A percentile compares a stretch with the other conserved stretches of the same genome.
Evolutionary conservation across 2,113 vertebrate genomes (phyloP).

Genomic region (Albula goreensis): DNA sequence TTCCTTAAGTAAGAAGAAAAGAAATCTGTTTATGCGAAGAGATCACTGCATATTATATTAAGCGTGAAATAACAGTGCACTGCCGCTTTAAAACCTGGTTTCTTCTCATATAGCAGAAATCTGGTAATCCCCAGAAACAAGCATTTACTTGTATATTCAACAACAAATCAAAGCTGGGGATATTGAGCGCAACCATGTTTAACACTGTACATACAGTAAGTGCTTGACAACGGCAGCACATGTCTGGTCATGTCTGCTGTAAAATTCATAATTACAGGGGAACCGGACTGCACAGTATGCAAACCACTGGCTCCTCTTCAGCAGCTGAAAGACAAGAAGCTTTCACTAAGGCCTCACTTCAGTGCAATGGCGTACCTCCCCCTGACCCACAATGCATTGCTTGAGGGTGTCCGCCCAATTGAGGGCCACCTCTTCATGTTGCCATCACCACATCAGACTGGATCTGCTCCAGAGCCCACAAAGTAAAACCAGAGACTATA

Average conservation of each 20-base stretch:
- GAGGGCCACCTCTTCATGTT: constrained; percentile 4
- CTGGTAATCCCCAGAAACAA: constrained; percentile 28
- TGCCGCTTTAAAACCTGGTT: not conserved
- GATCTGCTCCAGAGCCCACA: constrained; percentile 28
- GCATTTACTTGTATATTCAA: constrained; percentile 33
- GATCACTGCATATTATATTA: not conserved
- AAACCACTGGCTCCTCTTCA: constrained; percentile 61
- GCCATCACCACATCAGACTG: constrained; percentile 28
- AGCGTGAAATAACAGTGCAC: not conserved
- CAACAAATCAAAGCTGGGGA: constrained; percentile 33
- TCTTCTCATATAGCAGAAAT: not conserved
- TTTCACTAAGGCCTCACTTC: constrained; percentile 37
- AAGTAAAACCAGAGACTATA: constrained; percentile 37
- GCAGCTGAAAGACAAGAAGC: constrained; percentile 57
- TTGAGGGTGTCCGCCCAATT: constrained; percentile 24
- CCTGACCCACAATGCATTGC: constrained; percentile 39
- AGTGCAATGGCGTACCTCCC: not conserved
- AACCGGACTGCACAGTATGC: constrained; percentile 54
- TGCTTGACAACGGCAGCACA: constrained; percentile 38
- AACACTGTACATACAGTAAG: not conserved
- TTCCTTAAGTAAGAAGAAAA: not conserved
- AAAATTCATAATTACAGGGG: constrained; percentile 62
- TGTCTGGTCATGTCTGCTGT: constrained; percentile 60
- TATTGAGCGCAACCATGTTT: constrained; percentile 5
- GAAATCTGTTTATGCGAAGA: not conserved